These are phyloP conservation scores for Ivindomyrus marchei DNA, from an alignment of 2,113 vertebrate genomes.

Conservation along the genomic window DNA sequence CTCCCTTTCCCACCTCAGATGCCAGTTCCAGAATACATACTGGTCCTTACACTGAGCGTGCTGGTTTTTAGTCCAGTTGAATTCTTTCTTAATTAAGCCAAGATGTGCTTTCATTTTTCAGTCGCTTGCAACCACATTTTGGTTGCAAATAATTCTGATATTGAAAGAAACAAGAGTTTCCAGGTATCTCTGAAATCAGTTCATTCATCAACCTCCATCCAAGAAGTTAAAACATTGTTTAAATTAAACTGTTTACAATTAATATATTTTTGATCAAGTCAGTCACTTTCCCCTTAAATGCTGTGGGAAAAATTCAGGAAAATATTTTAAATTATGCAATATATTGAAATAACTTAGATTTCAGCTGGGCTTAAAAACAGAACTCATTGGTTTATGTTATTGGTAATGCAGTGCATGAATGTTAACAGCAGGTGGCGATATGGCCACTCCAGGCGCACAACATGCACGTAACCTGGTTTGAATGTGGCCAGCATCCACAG, in stretches of 20 bases:
- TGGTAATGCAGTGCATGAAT: neutral
- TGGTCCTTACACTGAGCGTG: neutral
- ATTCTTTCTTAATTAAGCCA: neutral
- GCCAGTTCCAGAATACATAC: neutral
- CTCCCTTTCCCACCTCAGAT: neutral
- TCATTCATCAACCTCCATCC: neutral
- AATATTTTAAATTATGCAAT: neutral
- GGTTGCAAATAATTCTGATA: neutral
- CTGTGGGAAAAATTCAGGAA: neutral
- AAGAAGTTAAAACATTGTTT: neutral
- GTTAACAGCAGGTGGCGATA: neutral
- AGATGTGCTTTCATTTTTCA: neutral
- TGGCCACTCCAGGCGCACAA: neutral
- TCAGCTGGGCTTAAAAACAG: neutral
- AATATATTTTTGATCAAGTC: neutral
- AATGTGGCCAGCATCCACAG: neutral
- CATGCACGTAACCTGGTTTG: neutral
- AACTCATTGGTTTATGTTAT: neutral
- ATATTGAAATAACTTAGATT: neutral
- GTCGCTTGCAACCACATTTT: neutral
- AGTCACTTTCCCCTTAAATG: neutral
- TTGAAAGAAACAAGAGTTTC: neutral
- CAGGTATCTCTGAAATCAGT: neutral
- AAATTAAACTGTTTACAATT: neutral
- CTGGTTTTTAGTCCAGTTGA: neutral